Percentiles rank a stretch among this genome's conserved stretches.
Conservation (phyloP, 2,888 invertebrate species). For the Xanthorhoe designata region DNA sequence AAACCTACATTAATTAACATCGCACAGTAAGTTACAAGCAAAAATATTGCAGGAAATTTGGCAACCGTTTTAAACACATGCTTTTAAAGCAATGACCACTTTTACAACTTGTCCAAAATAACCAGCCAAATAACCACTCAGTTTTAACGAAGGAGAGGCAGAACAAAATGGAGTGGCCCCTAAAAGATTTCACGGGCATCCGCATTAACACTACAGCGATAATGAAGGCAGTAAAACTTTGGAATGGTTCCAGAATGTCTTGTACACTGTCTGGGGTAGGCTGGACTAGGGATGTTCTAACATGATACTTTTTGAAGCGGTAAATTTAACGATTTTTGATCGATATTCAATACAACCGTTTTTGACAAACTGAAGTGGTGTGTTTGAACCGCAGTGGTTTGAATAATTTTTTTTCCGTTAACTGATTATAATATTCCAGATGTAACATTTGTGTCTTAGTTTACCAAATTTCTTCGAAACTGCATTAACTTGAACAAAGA, state of each 20-base stretch:
- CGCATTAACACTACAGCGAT: slow-evolving; percentile 75
- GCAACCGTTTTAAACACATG: slow-evolving; percentile 32
- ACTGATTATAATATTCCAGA: too few species aligned
- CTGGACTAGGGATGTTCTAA: slow-evolving; percentile 30
- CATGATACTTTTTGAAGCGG: neutral
- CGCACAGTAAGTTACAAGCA: slow-evolving; percentile 2
- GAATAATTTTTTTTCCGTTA: too few species aligned
- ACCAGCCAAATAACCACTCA: slow-evolving; percentile 77
- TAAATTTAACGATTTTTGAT: neutral
- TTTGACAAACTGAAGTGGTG: too few species aligned
- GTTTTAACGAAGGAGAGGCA: slow-evolving; percentile 77
- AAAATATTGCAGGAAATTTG: slow-evolving; percentile 32
- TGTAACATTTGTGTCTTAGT: too few species aligned
- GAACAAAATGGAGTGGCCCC: slow-evolving; percentile 72
- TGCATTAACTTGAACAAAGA: too few species aligned
- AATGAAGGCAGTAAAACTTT: slow-evolving; percentile 78
- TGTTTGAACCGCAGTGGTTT: too few species aligned
- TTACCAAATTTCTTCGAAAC: too few species aligned
- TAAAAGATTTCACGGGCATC: slow-evolving; percentile 78
- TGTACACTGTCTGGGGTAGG: slow-evolving; percentile 64
- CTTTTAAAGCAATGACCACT: slow-evolving; percentile 53
- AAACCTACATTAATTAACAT: slow-evolving; percentile 19
- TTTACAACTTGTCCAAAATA: slow-evolving; percentile 55
- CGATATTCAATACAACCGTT: too few species aligned
- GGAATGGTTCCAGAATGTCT: slow-evolving; percentile 73